Percentiles rank a stretch among this genome's conserved stretches.
Evolutionary conservation across 1,140 invertebrate species (phyloP).

Genomic region (Lasaia peninsularis): DNA sequence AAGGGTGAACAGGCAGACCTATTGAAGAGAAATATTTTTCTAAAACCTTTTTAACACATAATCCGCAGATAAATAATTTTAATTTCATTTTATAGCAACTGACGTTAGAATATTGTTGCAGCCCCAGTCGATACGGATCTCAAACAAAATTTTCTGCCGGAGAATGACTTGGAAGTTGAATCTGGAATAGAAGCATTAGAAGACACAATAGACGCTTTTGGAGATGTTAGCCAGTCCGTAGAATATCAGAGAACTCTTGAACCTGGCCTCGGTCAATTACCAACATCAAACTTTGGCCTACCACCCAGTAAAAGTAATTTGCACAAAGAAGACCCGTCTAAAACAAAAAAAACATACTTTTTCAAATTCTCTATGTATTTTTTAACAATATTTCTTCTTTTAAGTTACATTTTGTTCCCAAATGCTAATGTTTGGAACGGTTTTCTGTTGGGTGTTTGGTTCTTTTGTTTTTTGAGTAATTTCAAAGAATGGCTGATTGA

Average conservation of each 20-base stretch:
- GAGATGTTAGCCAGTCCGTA: conserved; percentile 35
- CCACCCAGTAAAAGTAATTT: conserved; percentile 52
- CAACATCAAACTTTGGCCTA: conserved; percentile 44
- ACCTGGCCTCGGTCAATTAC: conserved; percentile 22
- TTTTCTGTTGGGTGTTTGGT: conserved; percentile 69
- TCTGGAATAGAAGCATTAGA: conserved; percentile 74
- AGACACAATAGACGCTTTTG: conserved; percentile 58
- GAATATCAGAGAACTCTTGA: conserved; percentile 23
- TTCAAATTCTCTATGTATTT: conserved; percentile 62
- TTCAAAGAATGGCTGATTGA: conserved; percentile 59
- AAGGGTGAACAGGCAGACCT: no score
- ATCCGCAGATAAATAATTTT: no score
- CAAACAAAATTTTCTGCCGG: conserved; percentile 42
- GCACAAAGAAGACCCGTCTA: conserved; percentile 23
- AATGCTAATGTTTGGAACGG: conserved; percentile 64
- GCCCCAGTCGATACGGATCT: conserved; percentile 45
- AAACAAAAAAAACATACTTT: conserved; percentile 43
- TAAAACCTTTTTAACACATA: no score
- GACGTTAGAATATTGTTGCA: conserved; percentile 13
- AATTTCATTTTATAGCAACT: no score
- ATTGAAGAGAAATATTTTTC: no score
- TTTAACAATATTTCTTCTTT: conserved; percentile 53
- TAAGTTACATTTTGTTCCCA: conserved; percentile 58
- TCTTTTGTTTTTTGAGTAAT: conserved; percentile 51
- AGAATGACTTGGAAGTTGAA: conserved; percentile 64